Percentiles rank a stretch among this genome's conserved stretches.
phyloP scores from a whole-genome alignment of 2,113 vertebrate species.

The Crotalus tigris region DNA sequence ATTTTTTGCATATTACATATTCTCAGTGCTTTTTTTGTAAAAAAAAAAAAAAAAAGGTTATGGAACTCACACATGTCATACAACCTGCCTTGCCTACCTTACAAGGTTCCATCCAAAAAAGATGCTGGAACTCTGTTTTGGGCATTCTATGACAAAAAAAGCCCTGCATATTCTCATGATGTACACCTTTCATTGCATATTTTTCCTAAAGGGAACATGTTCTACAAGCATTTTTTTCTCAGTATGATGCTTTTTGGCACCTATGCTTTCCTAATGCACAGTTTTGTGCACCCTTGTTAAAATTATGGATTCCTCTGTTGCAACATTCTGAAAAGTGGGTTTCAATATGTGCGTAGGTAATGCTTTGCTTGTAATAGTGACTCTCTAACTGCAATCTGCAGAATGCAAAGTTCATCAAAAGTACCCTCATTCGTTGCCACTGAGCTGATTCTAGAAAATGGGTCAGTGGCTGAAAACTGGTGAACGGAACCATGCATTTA shows the following conservation, averaged over 20 bases:
- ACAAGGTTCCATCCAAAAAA: too few relatives aligned
- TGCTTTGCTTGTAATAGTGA: background rate
- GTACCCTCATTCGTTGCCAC: background rate
- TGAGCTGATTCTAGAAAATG: background rate
- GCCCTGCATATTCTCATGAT: too few relatives aligned
- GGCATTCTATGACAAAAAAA: too few relatives aligned
- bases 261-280: background rate
- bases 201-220: background rate
- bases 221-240: background rate
- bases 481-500: background rate
- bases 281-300: background rate
- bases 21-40: too few relatives aligned
- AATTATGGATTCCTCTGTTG: background rate
- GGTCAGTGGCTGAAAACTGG: background rate
- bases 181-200: background rate
- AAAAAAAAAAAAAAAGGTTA: too few relatives aligned
- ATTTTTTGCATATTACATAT: background rate
- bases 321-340: background rate
- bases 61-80: too few relatives aligned
- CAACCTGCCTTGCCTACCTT: too few relatives aligned
- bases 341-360: background rate
- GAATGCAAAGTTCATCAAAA: background rate
- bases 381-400: background rate
- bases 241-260: background rate
- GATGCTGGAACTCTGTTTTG: too few relatives aligned